Evolutionary conservation across 2,888 invertebrate genomes (phyloP), one percentile per base, ranked within the genome.

Genomic region (Cataglyphis livida): DNA sequence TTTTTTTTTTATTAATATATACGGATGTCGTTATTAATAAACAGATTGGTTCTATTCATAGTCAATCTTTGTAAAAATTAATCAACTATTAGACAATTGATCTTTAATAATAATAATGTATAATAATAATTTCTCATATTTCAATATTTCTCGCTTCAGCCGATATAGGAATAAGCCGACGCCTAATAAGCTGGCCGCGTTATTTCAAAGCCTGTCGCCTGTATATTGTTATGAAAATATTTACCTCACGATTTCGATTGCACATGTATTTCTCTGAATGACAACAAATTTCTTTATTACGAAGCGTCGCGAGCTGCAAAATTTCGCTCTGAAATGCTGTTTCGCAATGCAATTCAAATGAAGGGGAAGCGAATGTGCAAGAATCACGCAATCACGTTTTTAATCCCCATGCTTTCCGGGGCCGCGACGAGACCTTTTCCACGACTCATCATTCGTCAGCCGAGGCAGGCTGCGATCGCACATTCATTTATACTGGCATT

Each of bases 391-490:
- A 18, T 41, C 35, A 28, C 44, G 15, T 41, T 41, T 41, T 21
- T 21, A 65, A 6, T 21, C 28, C 7, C 18, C 38, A 18, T 7
- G n/a, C 25, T 51, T 64, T 44, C 32, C 48, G 59, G 38, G 25
- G 25, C 18, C 44, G 73, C 71, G 73, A 73, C 12, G 57, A 57
- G 35, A 25, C 32, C 75, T 70, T 79, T 79, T 83, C 51, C 51
- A 38, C 75, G 76, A 4, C 65, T 84, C 83, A 76, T 90, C 89
- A 87, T 89, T 87, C 88, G 79, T 87, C 85, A 87, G 68, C 82
- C 78, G 68, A 68, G 88, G 84, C 87, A 84, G 83, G 79, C 84
- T 88, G 87, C 87, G 89, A 90, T 90, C 90, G 88, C 85, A 89
- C 86, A 87, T 87, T 87, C 87, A 87, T 88, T 88, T 62, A 68